Base-by-base conservation (phyloP, 2,888 invertebrate species). In the Apomyelois bistriatella region DNA sequence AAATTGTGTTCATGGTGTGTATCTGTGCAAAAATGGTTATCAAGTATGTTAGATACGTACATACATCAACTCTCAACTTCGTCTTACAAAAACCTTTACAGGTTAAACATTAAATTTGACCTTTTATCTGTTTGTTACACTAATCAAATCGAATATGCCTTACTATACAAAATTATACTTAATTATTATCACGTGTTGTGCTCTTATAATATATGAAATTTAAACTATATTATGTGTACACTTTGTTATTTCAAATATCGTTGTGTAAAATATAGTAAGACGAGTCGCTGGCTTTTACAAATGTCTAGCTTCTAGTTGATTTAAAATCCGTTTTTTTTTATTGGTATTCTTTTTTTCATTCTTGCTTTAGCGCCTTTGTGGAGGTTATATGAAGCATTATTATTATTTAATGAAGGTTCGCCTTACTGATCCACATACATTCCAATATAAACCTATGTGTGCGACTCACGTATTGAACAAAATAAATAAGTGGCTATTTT, bases 401-500 rank as follows among this genome's bases (percentile, higher is more conserved):
- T n/a, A 37, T 12, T 37, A 10, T 1, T 3, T 35, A 9, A 16
- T 30, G 46, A 28, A 28, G 30, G 30, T n/a, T 28, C 47, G 47
- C 28, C 43, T 28, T 35, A 35, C 15, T 35, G 63, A 69, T n/a
- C n/a, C n/a, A n/a, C n/a, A 66, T 68, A 65, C 54, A 59, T 55
- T 59, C 48, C 48, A 53, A 48, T 53, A 47, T n/a, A n/a, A n/a
- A n/a, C 49, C 40, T 48, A 5, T 22, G 42, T 16, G 53, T 36
- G 53, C 53, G 32, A 52, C 46, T 16, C 43, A 48, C 30, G 43
- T 64, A 60, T 22, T 61, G 59, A 41, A 17, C 59, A 64, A 64
- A 73, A 76, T 72, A 68, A 77, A 74, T 74, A 65, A 69, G 62
- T 66, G 58, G 53, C 61, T 72, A 70, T 76, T 79, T 76, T 70